Evolutionary conservation across 2,888 invertebrate species (phyloP), one percentile per base, ranked within the genome.

Genomic region (Callinectes sapidus): DNA sequence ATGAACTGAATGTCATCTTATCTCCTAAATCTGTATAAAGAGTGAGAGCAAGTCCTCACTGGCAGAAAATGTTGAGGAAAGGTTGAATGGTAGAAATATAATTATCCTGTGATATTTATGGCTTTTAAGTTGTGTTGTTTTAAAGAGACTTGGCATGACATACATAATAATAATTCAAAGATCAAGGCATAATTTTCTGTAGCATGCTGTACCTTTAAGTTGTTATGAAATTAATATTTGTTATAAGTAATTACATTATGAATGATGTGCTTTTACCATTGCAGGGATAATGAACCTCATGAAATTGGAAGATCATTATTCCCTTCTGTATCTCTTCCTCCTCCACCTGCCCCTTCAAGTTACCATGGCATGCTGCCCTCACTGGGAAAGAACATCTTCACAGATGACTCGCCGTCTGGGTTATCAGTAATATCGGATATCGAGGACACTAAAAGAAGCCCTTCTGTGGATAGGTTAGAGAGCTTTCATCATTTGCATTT

Each of bases 371-470:
- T 85, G 35, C 54, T 81, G 8, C 81, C 90, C 61, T 89, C 89
- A 35, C 10, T 81, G n/a, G 42, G 28, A 55, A 87, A 91, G 66
- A n/a, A 54, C 13, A 77, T 88, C 32, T 88, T 23, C 88, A 88
- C 88, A 32, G 91, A 91, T 88, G 87, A 48, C 71, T 91, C 91
- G 28, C 91, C 87, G 8, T 87, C 87, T 28, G 32, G 88, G 18
- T 35, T 85, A 13, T 90, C 86, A 90, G 48, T 35, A 32, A 32
- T 90, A 28, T 87, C 91, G 1, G 61, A 13, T 28, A 39, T 91
- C 32, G 66, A 91, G n/a, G 61, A 66, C 14, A 32, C 39, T n/a
- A 87, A 66, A n/a, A 23, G 28, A 8, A 86, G 61, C n/a, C 87
- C 91, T 39, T 86, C 87, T 23, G n/a, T 6, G 3, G 10, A 86